A percentile compares a stretch with the other conserved stretches of the same genome.
Conservation (phyloP, 2,888 invertebrate species). For the Arge pagana region DNA sequence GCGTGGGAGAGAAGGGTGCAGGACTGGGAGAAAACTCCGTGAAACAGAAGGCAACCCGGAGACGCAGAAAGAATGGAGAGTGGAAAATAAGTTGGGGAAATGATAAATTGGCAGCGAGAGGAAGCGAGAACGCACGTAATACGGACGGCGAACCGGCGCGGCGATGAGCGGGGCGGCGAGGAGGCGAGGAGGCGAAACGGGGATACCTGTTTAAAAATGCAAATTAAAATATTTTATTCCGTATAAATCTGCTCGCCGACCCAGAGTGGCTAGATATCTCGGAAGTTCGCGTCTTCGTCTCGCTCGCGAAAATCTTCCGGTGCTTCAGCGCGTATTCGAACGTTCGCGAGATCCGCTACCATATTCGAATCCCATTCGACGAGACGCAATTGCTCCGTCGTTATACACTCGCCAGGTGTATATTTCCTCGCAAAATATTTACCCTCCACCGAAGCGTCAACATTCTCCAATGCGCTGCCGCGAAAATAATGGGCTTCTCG, state of each 20-base stretch:
- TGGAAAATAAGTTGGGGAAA: constrained; percentile 11
- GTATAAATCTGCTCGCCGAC: constrained; percentile 35
- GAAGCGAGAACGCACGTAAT: constrained; percentile 27
- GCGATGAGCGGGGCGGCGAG: constrained; percentile 27
- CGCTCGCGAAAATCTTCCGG: too few relatives aligned
- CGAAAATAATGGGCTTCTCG: too few relatives aligned
- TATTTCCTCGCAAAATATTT: too few relatives aligned
- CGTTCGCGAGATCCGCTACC: too few relatives aligned
- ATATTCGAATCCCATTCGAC: too few relatives aligned
- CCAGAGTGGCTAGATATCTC: constrained; percentile 10
- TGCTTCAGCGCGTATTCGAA: too few relatives aligned
- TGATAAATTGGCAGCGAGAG: constrained; percentile 25
- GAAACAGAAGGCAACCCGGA: constrained; percentile 8
- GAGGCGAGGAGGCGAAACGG: too few relatives aligned
- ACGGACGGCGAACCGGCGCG: constrained; percentile 20
- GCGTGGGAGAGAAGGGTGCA: constrained; percentile 24
- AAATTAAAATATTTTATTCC: constrained; percentile 48
- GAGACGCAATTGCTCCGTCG: too few relatives aligned
- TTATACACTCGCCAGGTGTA: too few relatives aligned
- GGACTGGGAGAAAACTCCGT: constrained; percentile 16
- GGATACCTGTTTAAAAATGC: constrained; percentile 44
- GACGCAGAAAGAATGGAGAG: constrained; percentile 8
- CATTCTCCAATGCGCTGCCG: too few relatives aligned
- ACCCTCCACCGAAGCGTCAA: too few relatives aligned
- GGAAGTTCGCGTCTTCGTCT: too few relatives aligned